These are phyloP conservation scores for Proisotoma minuta DNA, from an alignment of 2,888 invertebrate genomes.

Conservation along the genomic window DNA sequence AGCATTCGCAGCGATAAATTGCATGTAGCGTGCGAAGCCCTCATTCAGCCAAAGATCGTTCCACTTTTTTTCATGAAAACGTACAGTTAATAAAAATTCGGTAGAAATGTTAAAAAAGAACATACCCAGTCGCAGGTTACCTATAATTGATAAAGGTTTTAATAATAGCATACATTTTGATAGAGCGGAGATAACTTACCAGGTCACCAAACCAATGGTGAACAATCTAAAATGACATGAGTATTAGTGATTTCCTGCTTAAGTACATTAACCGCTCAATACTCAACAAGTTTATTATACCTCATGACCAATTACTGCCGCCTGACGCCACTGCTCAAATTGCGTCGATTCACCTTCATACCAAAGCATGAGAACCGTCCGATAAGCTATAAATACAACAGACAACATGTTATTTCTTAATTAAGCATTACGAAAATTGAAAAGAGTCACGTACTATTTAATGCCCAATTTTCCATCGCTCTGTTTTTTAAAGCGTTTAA, in stretches of 20 bases:
- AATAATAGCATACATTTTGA: background rate
- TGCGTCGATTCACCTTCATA: constrained; percentile 29
- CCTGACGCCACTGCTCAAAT: constrained; percentile 31
- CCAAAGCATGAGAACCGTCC: constrained; percentile 26
- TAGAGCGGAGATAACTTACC: too few species aligned
- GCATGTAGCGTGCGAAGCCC: constrained; percentile 30
- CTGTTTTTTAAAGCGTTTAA: background rate
- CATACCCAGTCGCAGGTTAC: constrained; percentile 6
- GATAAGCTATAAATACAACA: constrained; percentile 25
- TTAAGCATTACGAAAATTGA: background rate
- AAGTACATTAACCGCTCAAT: background rate
- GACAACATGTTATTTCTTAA: background rate
- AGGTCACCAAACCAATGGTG: constrained; percentile 21
- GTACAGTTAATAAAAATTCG: background rate
- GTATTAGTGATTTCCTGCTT: background rate
- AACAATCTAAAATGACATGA: background rate
- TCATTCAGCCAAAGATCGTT: constrained; percentile 14
- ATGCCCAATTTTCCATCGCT: constrained; percentile 33
- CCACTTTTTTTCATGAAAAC: constrained; percentile 12
- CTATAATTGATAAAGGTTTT: background rate
- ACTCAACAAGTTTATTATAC: background rate
- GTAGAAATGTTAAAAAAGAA: background rate
- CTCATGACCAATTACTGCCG: constrained; percentile 18
- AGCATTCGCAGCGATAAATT: constrained; percentile 19
- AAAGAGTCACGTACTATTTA: too few species aligned